Conservation (phyloP, 2,113 vertebrate species). For the Ictalurus punctatus region DNA sequence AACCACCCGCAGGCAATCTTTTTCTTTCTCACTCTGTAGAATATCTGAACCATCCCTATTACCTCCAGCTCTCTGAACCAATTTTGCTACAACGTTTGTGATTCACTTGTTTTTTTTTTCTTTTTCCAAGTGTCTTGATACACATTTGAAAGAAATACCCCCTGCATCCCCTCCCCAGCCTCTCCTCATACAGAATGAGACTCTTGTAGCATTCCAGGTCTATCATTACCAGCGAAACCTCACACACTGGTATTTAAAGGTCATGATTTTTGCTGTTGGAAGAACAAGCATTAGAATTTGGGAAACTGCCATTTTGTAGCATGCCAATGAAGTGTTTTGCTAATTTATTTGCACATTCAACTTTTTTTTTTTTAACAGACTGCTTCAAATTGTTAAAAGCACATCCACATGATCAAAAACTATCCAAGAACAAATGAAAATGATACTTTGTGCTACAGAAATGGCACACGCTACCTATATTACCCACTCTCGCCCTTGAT, state of each 20-base stretch:
- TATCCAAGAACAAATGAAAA: not conserved
- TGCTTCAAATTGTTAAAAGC: not conserved
- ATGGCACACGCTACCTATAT: not conserved
- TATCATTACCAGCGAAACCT: not conserved
- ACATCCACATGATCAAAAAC: not conserved
- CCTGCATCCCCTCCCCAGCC: not conserved
- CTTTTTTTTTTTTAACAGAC: not conserved
- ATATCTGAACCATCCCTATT: conserved; percentile 34
- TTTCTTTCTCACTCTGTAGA: conserved; percentile 37
- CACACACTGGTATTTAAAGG: not conserved
- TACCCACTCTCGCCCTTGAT: not conserved
- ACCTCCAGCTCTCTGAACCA: conserved; percentile 39
- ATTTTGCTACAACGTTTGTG: conserved; percentile 36
- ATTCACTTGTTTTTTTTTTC: conserved; percentile 23
- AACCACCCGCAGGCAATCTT: conserved; percentile 41
- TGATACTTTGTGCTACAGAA: not conserved
- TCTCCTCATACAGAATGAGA: not conserved
- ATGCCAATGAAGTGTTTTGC: not conserved
- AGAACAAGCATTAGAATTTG: not conserved
- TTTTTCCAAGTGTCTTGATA: conserved; percentile 12
- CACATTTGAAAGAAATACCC: conserved; percentile 25
- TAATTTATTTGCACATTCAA: not conserved
- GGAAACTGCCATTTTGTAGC: not conserved
- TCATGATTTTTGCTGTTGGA: not conserved
- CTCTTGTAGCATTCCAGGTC: not conserved